A percentile compares a stretch with the other conserved stretches of the same genome.
phyloP scores from a whole-genome alignment of 1,140 invertebrate species.

The Parapsyche elsis region DNA sequence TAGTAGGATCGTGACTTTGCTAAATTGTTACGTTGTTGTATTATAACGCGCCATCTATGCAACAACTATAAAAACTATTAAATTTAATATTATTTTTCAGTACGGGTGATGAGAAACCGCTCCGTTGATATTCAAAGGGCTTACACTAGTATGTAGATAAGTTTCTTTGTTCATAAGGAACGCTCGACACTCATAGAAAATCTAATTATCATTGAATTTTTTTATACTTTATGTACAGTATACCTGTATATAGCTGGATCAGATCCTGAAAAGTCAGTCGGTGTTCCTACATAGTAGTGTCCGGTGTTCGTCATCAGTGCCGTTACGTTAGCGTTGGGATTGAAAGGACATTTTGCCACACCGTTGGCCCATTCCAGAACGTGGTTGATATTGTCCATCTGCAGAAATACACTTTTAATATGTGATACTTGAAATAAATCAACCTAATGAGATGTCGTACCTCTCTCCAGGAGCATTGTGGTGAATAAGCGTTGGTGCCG shows the following conservation, averaged over 20 bases:
- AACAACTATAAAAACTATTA: too few species aligned
- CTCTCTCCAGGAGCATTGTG: constrained; percentile 84
- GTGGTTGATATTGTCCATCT: constrained; percentile 81
- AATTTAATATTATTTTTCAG: background rate
- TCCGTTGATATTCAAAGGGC: background rate
- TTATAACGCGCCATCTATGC: too few species aligned
- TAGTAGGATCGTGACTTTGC: too few species aligned
- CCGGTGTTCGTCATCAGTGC: constrained; percentile 80
- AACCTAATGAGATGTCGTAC: constrained; percentile 62
- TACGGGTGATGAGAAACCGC: too few species aligned
- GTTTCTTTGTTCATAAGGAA: background rate
- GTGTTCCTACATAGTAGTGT: constrained; percentile 84
- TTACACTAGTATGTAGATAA: background rate
- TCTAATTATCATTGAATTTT: too few species aligned
- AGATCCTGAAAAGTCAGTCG: constrained; percentile 85
- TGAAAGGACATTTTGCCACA: constrained; percentile 86
- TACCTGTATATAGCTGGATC: constrained; percentile 80
- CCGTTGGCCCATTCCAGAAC: constrained; percentile 77
- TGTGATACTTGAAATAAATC: background rate
- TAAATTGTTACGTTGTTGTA: too few species aligned
- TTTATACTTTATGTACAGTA: too few species aligned
- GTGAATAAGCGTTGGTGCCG: constrained; percentile 86
- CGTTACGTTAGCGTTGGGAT: constrained; percentile 84
- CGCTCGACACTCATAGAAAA: too few species aligned
- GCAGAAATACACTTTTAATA: constrained; percentile 50